Evolutionary conservation across 1,140 invertebrate genomes (phyloP), one percentile per base, ranked within the genome.

Genomic region (Idris sp.): DNA sequence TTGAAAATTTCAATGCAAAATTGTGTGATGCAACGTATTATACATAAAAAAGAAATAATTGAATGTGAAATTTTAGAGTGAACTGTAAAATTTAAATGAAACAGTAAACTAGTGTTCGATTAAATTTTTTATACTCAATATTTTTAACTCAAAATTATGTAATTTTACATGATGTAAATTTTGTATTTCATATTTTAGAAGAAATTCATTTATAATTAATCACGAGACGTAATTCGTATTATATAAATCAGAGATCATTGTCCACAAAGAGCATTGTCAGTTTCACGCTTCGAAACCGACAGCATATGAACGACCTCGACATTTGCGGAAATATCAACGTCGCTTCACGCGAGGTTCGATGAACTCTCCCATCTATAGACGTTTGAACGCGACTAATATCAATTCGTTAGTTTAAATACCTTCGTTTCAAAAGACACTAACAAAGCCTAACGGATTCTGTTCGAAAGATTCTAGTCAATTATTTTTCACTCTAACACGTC

Each of bases 291-390:
- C 48, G 51, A 71, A 62, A 61, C 72, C 41, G 49, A 36, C 56
- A 41, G 53, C 41, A 40, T 62, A 61, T 36, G 49, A 58, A 64
- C 49, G 59, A 58, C 69, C 74, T 79, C 74, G 75, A 76, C 78
- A 76, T 75, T 75, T 77, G 61, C 30, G 58, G 71, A 71, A 76
- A 72, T 67, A 67, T 51, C 65, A 62, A n/a, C 38, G 49, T 15
- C 40, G 36, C 38, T 56, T 46, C 25, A 14, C 46, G 59, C 15
- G 19, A 28, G 38, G 67, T 72, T 76, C 54, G 41, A 53, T 58
- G 56, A 67, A 76, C 74, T 38, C 67, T 16, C 22, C 6, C 43
- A 38, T 22, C 16, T 13, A 40, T 31, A 28, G 11, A 73, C 65
- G 28, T 30, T 41, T 36, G 11, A 44, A 30, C 36, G 35, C 16